phyloP scores from a whole-genome alignment of 2,888 invertebrate species.

The Eremobia ochroleuca region DNA sequence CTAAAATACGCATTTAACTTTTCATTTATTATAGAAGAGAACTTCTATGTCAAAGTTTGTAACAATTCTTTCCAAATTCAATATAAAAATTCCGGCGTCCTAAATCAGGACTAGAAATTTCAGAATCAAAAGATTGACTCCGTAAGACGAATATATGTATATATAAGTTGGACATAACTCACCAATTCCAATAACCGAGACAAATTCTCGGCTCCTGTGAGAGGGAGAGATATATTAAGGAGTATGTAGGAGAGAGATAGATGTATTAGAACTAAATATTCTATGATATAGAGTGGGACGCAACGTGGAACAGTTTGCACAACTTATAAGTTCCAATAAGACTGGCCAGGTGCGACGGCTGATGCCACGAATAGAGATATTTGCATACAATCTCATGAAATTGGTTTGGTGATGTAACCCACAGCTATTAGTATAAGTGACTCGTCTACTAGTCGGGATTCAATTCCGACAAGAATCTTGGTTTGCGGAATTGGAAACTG shows the following conservation, averaged over 20 bases:
- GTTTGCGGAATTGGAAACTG: background rate
- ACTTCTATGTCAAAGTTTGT: background rate
- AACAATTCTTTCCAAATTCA: conserved; percentile 31
- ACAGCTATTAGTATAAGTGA: conserved; percentile 62
- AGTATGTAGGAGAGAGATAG: conserved; percentile 74
- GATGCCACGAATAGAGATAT: conserved; percentile 82
- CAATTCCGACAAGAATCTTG: conserved; percentile 16
- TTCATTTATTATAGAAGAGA: background rate
- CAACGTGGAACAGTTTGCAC: conserved; percentile 82
- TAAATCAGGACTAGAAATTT: conserved; percentile 44
- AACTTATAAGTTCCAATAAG: conserved; percentile 90
- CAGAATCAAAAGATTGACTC: conserved; percentile 46
- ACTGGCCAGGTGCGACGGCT: conserved; percentile 87
- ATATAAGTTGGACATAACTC: conserved; percentile 65
- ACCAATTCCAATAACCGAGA: conserved; percentile 78
- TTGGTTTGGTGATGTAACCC: conserved; percentile 67
- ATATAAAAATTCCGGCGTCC: conserved; percentile 31
- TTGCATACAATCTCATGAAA: conserved; percentile 80
- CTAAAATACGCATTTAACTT: background rate
- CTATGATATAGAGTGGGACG: conserved; percentile 74
- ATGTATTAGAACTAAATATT: conserved; percentile 74
- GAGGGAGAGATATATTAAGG: conserved; percentile 70
- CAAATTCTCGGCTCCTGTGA: conserved; percentile 66
- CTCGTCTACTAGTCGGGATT: conserved; percentile 18
- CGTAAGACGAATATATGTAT: conserved; percentile 55